Conservation (phyloP, 2,797 vertebrate species). For the Pitangus sulphuratus region DNA sequence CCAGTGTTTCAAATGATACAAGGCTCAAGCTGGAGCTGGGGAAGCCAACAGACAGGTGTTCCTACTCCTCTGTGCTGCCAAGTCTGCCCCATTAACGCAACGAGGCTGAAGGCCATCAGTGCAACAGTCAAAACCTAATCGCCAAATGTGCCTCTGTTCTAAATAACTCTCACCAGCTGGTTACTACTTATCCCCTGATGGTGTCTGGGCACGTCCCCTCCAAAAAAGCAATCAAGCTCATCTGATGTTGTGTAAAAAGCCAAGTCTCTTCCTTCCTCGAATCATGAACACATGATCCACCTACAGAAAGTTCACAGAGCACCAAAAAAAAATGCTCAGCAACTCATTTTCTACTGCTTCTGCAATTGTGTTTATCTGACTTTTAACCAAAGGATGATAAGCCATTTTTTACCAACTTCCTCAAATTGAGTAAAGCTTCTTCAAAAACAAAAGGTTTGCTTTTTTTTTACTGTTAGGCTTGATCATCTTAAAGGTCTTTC, state of each 20-base stretch:
- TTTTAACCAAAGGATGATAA: background rate
- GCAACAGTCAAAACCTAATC: background rate
- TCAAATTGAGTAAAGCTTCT: background rate
- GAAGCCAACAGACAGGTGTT: slow-evolving; percentile 26
- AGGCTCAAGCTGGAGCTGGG: background rate
- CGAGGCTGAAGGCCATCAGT: background rate
- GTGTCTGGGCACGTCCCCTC: background rate
- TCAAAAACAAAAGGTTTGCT: background rate
- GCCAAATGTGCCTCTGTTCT: background rate
- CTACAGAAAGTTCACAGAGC: background rate
- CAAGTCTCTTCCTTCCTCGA: background rate
- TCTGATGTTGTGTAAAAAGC: background rate
- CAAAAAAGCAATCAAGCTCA: slow-evolving; percentile 13
- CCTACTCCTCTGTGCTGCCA: background rate
- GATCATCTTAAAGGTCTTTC: background rate
- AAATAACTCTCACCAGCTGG: slow-evolving; percentile 52
- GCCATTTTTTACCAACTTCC: background rate
- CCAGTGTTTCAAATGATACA: background rate
- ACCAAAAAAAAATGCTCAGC: background rate
- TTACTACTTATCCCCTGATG: slow-evolving; percentile 15
- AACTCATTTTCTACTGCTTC: background rate
- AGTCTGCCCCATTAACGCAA: background rate
- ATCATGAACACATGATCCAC: background rate
- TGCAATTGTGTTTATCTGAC: background rate
- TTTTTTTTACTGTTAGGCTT: background rate